Conservation (phyloP, 2,113 vertebrate genomes). For the Sinocyclocheilus grahami region DNA sequence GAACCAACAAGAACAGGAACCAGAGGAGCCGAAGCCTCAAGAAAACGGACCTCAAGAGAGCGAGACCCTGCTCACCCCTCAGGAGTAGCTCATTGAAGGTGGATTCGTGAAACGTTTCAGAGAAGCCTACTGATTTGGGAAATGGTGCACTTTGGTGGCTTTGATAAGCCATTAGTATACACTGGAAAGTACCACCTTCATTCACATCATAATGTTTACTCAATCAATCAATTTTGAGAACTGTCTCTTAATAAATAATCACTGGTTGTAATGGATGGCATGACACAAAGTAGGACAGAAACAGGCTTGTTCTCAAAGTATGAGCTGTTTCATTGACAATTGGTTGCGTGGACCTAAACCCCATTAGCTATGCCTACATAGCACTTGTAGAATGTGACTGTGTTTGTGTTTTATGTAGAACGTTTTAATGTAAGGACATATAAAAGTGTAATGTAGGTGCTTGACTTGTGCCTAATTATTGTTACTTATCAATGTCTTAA, state of each 20-base stretch:
- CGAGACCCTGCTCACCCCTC: conserved; percentile 52
- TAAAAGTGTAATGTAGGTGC: conserved; percentile 69
- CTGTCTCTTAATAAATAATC: neutral
- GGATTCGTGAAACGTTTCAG: neutral
- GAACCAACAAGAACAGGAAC: conserved; percentile 49
- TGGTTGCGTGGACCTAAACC: conserved; percentile 25
- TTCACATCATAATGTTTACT: conserved; percentile 31
- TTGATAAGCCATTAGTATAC: neutral
- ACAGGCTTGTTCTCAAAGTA: conserved; percentile 5
- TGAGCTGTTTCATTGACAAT: neutral
- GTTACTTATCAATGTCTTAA: conserved; percentile 67
- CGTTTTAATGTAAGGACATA: conserved; percentile 68
- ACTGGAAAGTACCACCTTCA: neutral
- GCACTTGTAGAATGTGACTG: conserved; percentile 55
- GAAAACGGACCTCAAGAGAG: conserved; percentile 56
- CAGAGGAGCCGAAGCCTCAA: conserved; percentile 54
- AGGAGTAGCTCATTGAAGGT: conserved; percentile 59
- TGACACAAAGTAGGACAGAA: conserved; percentile 20
- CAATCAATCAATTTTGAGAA: conserved; percentile 2
- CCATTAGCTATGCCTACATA: conserved; percentile 60
- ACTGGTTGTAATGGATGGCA: neutral
- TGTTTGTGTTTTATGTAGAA: conserved; percentile 67
- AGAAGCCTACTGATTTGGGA: conserved; percentile 2
- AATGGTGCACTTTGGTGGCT: conserved; percentile 13
- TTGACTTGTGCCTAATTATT: conserved; percentile 73